Evolutionary conservation across 2,797 vertebrate species (phyloP).

Genomic region (Rhinatrema bivittatum): DNA sequence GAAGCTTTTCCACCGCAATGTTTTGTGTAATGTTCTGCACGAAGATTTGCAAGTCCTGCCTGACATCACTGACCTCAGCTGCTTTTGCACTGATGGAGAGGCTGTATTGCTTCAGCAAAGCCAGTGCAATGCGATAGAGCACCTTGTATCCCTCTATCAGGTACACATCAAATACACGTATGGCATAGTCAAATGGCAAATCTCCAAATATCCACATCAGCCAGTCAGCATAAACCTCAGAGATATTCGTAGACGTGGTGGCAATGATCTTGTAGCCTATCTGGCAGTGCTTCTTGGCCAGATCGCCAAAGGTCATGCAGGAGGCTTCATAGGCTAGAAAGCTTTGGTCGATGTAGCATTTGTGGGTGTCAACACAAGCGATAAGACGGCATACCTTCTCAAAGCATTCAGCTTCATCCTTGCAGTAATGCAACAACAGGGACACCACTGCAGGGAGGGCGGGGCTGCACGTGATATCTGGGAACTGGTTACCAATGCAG

Average conservation of each 20-base stretch:
- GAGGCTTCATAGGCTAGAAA: conserved; percentile 74
- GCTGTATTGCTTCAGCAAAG: conserved; percentile 72
- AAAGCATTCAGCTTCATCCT: conserved; percentile 76
- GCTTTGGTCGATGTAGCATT: conserved; percentile 71
- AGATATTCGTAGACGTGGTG: conserved; percentile 66
- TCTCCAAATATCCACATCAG: conserved; percentile 76
- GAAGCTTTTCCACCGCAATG: conserved; percentile 51
- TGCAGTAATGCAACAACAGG: conserved; percentile 76
- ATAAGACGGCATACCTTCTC: conserved; percentile 66
- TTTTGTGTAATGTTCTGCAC: conserved; percentile 59
- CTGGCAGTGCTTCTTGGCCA: conserved; percentile 77
- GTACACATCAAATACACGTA: conserved; percentile 74
- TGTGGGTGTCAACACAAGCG: conserved; percentile 64
- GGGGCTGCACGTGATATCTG: conserved; percentile 73
- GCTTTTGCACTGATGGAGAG: conserved; percentile 55
- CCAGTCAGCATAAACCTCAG: conserved; percentile 80
- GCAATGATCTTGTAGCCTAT: conserved; percentile 77
- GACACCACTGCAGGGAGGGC: conserved; percentile 69
- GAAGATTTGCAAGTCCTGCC: conserved; percentile 69
- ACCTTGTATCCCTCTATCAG: conserved; percentile 81
- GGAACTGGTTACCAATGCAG: conserved; percentile 60
- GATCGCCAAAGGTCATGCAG: conserved; percentile 82
- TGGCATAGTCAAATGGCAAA: conserved; percentile 73
- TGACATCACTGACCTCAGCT: conserved; percentile 61
- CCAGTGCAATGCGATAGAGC: conserved; percentile 74